phyloP scores from a whole-genome alignment of 2,888 invertebrate genomes.

The Scaptomyza reducta region DNA sequence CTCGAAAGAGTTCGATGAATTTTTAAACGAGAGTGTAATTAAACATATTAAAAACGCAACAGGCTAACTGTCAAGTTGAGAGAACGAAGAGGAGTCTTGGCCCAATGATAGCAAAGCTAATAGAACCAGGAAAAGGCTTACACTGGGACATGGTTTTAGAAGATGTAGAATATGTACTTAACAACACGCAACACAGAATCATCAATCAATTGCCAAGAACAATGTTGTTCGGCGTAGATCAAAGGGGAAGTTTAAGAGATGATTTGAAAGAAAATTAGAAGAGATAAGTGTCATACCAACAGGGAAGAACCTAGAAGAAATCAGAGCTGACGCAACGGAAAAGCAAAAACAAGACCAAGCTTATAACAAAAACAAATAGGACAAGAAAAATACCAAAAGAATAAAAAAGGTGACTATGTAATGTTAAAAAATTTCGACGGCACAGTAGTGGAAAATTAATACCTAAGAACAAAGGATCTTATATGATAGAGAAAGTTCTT shows the following conservation, averaged over 20 bases:
- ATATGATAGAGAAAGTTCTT: too few species aligned
- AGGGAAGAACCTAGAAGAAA: neutral
- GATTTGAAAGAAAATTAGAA: neutral
- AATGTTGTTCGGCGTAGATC: constrained; percentile 1
- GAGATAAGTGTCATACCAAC: neutral
- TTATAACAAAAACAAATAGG: neutral
- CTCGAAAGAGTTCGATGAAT: too few species aligned
- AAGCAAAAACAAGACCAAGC: neutral
- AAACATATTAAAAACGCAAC: too few species aligned
- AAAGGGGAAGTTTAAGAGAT: neutral
- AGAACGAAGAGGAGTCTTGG: neutral
- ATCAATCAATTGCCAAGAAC: neutral
- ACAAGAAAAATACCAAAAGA: neutral
- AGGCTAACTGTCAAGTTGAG: too few species aligned
- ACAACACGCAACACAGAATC: neutral
- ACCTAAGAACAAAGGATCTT: too few species aligned
- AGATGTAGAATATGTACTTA: neutral
- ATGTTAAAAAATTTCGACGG: neutral
- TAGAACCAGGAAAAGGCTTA: neutral
- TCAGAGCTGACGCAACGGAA: neutral
- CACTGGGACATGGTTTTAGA: neutral
- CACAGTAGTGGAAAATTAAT: too few species aligned
- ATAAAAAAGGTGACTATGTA: neutral
- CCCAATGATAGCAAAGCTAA: neutral
- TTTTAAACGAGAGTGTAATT: too few species aligned